Conservation (phyloP, 2,113 vertebrate species). For the Lophius piscatorius region DNA sequence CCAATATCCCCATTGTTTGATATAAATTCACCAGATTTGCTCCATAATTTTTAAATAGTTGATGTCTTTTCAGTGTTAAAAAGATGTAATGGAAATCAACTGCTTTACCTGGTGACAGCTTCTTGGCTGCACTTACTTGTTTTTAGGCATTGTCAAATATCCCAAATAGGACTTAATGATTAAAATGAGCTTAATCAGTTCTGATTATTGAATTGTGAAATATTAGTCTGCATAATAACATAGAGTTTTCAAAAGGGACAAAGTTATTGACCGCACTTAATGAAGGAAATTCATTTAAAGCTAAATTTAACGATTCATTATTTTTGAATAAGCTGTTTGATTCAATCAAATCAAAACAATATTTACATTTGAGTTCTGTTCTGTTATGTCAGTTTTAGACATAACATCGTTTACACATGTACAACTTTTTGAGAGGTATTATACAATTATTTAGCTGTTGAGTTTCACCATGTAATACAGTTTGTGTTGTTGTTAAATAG, state of each 20-base stretch:
- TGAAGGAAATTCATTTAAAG: not conserved
- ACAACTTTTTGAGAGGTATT: constrained; percentile 30
- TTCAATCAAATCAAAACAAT: not conserved
- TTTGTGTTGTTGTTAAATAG: constrained; percentile 14
- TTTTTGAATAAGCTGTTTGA: not conserved
- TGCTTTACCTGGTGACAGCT: not conserved
- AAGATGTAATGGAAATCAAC: constrained; percentile 12
- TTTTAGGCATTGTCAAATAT: constrained; percentile 1
- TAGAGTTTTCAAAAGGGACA: not conserved
- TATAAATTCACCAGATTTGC: not conserved
- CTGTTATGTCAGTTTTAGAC: not conserved
- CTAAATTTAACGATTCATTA: not conserved
- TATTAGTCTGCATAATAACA: not conserved
- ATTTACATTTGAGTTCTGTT: not conserved
- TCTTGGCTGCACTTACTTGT: constrained; percentile 4
- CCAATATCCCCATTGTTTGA: not conserved
- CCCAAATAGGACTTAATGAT: constrained; percentile 37
- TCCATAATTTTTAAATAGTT: no score
- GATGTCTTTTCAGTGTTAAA: constrained; percentile 26
- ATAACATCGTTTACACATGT: not conserved
- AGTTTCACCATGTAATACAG: not conserved
- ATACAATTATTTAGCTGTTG: constrained; percentile 23
- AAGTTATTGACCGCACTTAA: not conserved
- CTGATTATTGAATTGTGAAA: constrained; percentile 23
- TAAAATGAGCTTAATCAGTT: no score